Evolutionary conservation across 1,140 invertebrate genomes (phyloP).

Genomic region (Drosophila oshimai): DNA sequence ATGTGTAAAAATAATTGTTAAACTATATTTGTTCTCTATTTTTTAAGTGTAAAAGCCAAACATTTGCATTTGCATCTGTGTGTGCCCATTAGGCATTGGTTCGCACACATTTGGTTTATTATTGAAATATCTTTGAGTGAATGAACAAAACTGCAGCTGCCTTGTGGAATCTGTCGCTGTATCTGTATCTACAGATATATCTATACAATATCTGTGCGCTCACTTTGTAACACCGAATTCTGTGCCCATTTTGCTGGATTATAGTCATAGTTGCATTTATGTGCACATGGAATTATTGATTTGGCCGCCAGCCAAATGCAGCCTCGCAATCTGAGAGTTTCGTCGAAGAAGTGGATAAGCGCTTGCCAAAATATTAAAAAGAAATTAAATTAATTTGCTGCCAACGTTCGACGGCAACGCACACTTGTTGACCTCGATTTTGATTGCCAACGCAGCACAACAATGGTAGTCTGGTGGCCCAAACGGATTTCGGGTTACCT

Average conservation of each 20-base stretch:
- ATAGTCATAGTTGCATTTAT: constrained; percentile 22
- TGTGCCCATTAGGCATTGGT: constrained; percentile 58
- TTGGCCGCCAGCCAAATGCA: constrained; percentile 25
- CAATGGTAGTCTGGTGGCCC: background rate
- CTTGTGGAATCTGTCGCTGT: constrained; percentile 9
- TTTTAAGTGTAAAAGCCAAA: background rate
- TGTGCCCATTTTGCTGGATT: constrained; percentile 7
- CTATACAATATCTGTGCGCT: background rate
- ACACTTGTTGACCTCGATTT: constrained; percentile 45
- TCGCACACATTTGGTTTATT: constrained; percentile 46
- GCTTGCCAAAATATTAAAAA: constrained; percentile 26
- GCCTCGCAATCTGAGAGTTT: background rate
- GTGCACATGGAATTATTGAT: constrained; percentile 42
- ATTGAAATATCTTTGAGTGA: constrained; percentile 53
- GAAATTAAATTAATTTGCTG: constrained; percentile 58
- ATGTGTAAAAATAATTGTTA: too few species aligned
- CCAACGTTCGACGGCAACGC: constrained; percentile 13
- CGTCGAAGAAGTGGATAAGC: constrained; percentile 5
- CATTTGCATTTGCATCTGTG: constrained; percentile 40
- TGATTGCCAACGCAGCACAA: constrained; percentile 18
- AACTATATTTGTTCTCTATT: background rate
- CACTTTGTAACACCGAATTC: constrained; percentile 25
- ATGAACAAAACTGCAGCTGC: constrained; percentile 43
- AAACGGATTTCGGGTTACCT: background rate
- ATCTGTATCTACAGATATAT: background rate